Conservation (phyloP, 2,797 vertebrate genomes). For the Scarus forsteni region DNA sequence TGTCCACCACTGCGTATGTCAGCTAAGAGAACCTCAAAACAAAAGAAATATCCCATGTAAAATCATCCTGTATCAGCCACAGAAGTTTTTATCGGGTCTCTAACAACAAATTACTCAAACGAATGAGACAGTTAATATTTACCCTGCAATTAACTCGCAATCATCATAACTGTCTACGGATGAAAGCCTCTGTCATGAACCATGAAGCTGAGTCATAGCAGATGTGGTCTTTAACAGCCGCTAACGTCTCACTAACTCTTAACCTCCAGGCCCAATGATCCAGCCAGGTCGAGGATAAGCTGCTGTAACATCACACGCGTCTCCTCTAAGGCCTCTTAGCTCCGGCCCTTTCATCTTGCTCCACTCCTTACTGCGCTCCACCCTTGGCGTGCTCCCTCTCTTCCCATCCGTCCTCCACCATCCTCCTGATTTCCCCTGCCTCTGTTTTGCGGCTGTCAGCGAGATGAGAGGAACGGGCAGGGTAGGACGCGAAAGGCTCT, state of each 20-base stretch:
- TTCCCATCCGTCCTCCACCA: conserved; percentile 27
- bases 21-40: too few relatives aligned
- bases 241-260: not conserved
- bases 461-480: conserved; percentile 51
- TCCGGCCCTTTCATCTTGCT: conserved; percentile 40
- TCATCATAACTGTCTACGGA: not conserved
- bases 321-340: conserved; percentile 42
- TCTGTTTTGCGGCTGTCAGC: conserved; percentile 51
- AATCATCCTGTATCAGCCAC: not conserved
- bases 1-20: too few relatives aligned
- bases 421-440: conserved; percentile 27
- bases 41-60: too few relatives aligned
- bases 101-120: not conserved
- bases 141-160: not conserved
- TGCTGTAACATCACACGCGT: conserved; percentile 48
- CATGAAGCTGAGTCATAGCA: conserved; percentile 34
- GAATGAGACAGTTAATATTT: too few relatives aligned
- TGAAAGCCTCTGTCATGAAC: conserved; percentile 14
- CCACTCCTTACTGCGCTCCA: conserved; percentile 23
- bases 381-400: conserved; percentile 30
- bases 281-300: conserved; percentile 50
- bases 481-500: conserved; percentile 39
- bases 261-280: conserved; percentile 21
- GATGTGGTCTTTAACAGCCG: not conserved
- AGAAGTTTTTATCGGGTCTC: not conserved